Base-by-base conservation (phyloP, 2,797 vertebrate genomes). In the Enteromius afrohamiltoni region DNA sequence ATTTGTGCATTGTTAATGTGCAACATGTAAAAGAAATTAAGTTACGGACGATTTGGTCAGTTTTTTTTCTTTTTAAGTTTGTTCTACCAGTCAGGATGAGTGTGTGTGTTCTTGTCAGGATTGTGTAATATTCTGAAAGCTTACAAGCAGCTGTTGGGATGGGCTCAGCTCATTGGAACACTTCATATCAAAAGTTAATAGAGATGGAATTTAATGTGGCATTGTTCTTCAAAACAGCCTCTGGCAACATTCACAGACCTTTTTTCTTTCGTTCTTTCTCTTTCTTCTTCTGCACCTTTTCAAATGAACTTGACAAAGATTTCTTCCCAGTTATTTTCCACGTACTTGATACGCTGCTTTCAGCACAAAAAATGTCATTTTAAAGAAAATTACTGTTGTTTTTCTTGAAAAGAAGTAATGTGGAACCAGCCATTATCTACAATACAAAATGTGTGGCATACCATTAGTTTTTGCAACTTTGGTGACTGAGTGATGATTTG, bases 61-160 rank as follows among this genome's bases (percentile, higher is more conserved):
- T 1, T 45, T 37, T 53, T 47, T 60, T 14, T 67, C 23, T 40
- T 19, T 4, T 13, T 26, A 31, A n/a, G 5, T 68, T 55, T 75
- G 58, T 75, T 79, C 37, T 31, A 67, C 37, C 29, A 31, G 21
- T 53, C 83, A 80, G 65, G 84, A 70, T 87, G 85, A 82, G 79
- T 87, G 85, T 90, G 90, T 94, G 91, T 95, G 94, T 95, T 82
- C 70, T 70, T 96, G 96, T 96, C 94, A 95, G 91, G 92, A 92
- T 94, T 88, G 76, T 94, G 95, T 95, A 96, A 97, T 91, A 92
- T 85, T 93, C 91, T 92, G 90, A 93, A 92, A 94, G 90, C 91
- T 90, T 90, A 77, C 80, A 92, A 93, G 93, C 95, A 96, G 94
- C 93, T 96, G 94, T 90, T 91, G 91, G 89, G 93, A 92, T 77